phyloP scores from a whole-genome alignment of 2,888 invertebrate species.

The Mimumesa dahlbomi region DNA sequence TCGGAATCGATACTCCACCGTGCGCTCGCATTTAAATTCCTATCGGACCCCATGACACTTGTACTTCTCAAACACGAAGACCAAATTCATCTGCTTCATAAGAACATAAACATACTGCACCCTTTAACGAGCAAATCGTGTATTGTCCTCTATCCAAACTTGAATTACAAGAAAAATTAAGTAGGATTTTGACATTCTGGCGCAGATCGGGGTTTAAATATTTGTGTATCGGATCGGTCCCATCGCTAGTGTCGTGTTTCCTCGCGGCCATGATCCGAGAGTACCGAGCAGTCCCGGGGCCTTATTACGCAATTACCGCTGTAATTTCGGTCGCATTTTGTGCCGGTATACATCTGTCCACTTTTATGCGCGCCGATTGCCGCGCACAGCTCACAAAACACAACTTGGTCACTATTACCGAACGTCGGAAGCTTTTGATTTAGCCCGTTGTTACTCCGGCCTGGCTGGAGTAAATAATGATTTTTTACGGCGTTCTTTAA shows the following conservation, averaged over 20 bases:
- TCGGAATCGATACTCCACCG: slow-evolving; percentile 47
- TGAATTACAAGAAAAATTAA: too few relatives aligned
- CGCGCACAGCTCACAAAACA: not conserved
- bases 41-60: too few relatives aligned
- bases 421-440: slow-evolving; percentile 1
- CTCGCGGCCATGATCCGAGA: not conserved
- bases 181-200: too few relatives aligned
- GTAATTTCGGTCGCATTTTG: slow-evolving; percentile 74
- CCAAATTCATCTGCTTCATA: too few relatives aligned
- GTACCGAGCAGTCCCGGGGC: slow-evolving; percentile 50
- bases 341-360: slow-evolving; percentile 60
- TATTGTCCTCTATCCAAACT: too few relatives aligned
- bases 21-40: too few relatives aligned
- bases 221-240: not conserved
- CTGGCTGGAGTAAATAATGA: slow-evolving; percentile 32
- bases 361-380: slow-evolving; percentile 35
- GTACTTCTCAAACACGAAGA: too few relatives aligned
- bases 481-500: not conserved
- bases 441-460: slow-evolving; percentile 34
- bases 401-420: slow-evolving; percentile 1
- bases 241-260: not conserved
- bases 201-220: too few relatives aligned
- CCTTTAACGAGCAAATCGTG: too few relatives aligned
- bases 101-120: too few relatives aligned
- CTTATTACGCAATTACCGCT: slow-evolving; percentile 77